These are phyloP conservation scores for Scaptodrosophila lebanonensis DNA, from an alignment of 1,140 invertebrate genomes.

Conservation along the genomic window DNA sequence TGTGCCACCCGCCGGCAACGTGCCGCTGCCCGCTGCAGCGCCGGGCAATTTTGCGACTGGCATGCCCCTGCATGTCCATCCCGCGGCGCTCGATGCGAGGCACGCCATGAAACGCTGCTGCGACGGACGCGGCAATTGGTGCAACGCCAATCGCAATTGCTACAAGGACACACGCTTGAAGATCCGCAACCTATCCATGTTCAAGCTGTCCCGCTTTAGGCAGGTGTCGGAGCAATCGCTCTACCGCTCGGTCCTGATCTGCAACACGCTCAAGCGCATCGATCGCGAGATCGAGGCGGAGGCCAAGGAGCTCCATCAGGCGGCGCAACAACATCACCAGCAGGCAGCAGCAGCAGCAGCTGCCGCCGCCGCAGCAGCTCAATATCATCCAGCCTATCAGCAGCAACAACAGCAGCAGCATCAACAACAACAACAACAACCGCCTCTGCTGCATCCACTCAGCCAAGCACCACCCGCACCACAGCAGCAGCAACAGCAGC, in stretches of 20 bases:
- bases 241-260: constrained; percentile 94
- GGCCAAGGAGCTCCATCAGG: constrained; percentile 78
- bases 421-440: constrained; percentile 25
- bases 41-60: constrained; percentile 18
- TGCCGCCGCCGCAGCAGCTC: constrained; percentile 48
- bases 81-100: constrained; percentile 39
- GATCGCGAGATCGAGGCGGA: constrained; percentile 94
- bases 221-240: constrained; percentile 93
- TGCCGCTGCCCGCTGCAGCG: constrained; percentile 60
- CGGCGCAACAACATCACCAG: constrained; percentile 67
- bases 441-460: too few species aligned
- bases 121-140: constrained; percentile 86
- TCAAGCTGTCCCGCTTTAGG: constrained; percentile 91
- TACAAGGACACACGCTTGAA: constrained; percentile 91
- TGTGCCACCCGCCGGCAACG: constrained; percentile 37
- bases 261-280: constrained; percentile 93
- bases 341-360: constrained; percentile 54
- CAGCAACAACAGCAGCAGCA: constrained; percentile 41
- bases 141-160: constrained; percentile 84
- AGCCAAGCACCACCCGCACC: constrained; percentile 33
- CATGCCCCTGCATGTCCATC: constrained; percentile 18
- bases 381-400: constrained; percentile 61
- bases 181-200: constrained; percentile 94
- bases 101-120: constrained; percentile 81
- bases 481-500: constrained; percentile 48